These are phyloP conservation scores for Euproctis similis DNA, from an alignment of 2,888 invertebrate genomes.

Conservation along the genomic window DNA sequence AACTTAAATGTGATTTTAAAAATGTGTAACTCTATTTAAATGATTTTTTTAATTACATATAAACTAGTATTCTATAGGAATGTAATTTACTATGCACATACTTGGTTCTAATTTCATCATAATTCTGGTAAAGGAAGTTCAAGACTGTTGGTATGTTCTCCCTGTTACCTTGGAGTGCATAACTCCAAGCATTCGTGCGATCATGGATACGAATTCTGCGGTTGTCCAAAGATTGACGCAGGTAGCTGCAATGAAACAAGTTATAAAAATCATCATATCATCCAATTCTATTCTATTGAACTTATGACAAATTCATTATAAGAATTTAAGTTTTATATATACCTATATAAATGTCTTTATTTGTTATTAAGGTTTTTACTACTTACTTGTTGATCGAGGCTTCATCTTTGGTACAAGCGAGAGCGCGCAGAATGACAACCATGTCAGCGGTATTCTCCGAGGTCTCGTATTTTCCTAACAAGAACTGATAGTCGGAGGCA, in stretches of 20 bases:
- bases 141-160: conserved; percentile 73
- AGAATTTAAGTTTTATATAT: neutral
- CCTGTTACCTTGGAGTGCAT: conserved; percentile 71
- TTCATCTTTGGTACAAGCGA: conserved; percentile 50
- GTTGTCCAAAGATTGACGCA: conserved; percentile 56
- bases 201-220: conserved; percentile 66
- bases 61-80: too few relatives aligned
- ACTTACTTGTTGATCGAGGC: conserved; percentile 43
- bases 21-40: too few relatives aligned
- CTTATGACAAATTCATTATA: neutral
- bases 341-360: neutral
- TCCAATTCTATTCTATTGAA: neutral
- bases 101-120: conserved; percentile 33
- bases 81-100: conserved; percentile 31
- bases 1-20: too few relatives aligned
- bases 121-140: conserved; percentile 58
- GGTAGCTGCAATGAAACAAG: conserved; percentile 61
- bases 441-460: conserved; percentile 78
- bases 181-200: conserved; percentile 57
- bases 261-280: neutral
- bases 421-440: conserved; percentile 72
- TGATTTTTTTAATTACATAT: too few relatives aligned
- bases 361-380: neutral
- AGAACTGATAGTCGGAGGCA: conserved; percentile 77
- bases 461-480: conserved; percentile 72